Base-by-base conservation (phyloP, 2,888 invertebrate genomes). In the Drosophila colorata region DNA sequence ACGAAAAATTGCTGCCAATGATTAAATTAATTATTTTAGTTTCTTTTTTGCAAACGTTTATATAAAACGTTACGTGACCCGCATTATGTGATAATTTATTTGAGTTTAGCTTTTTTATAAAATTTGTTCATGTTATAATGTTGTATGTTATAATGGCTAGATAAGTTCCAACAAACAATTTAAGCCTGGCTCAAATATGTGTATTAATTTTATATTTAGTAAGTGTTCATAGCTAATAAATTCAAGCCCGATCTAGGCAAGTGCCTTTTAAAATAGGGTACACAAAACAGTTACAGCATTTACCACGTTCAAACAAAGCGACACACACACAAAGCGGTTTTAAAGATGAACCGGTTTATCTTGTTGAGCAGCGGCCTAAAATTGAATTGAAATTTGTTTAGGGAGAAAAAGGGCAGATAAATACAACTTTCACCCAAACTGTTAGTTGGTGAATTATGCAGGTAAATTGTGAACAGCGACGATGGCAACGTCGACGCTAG, bases 391-490 rank as follows among this genome's bases (percentile, higher is more conserved):
- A 52, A 59, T 59, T 37, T 66, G 37, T 47, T 14, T 53, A 53
- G 38, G 49, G 46, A 61, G n/a, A 63, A 28, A 33, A 59, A 68
- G 69, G 75, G 78, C 78, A 68, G 55, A 46, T 69, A 44, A 51
- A 48, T 47, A 68, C 31, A 80, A 84, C 85, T 87, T 87, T 82
- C 85, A 80, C 80, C 74, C 43, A 69, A 80, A 78, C 56, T 25
- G 1, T 48, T 35, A 35, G 20, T 35, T 33, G 8, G 31, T 51
- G 41, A 40, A 61, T 73, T 56, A 66, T 56, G 57, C 68, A 77
- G 72, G 67, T 74, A 76, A 72, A 64, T 55, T 58, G 48, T 28
- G 13, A 11, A 35, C 41, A 18, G 25, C 14, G 48, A 56, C 58
- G 57, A 58, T 61, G 70, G 63, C 72, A 67, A 33, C 52, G 31